Base-by-base conservation (phyloP, 2,888 invertebrate genomes). In the Lepidocyrtoides sp. region DNA sequence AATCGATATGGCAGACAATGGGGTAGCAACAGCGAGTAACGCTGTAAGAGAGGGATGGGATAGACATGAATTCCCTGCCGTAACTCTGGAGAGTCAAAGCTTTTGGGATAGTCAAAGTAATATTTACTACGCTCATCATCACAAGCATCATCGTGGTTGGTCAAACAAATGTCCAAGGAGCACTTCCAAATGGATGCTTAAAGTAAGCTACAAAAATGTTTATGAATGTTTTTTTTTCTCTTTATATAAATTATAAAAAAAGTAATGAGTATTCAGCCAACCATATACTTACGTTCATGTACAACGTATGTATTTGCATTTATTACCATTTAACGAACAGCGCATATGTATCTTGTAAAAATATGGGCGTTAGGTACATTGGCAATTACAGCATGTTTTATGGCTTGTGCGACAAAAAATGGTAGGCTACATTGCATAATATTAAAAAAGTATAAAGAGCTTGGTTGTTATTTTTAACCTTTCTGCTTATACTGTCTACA, bases 41-140 rank as follows among this genome's bases (percentile, higher is more conserved):
- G 60, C 36, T 3, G 48, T 63, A 36, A 81, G 72, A 26, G 89
- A 89, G 29, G 89, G 89, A 26, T 89, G 89, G 89, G 89, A 89
- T 89, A 14, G 89, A 36, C 89, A 89, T 63, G 89, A 89, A 63
- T 89, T 89, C 32, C 89, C 89, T 41, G 75, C 89, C 17, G 89
- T 89, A 29, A 63, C 89, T 44, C 23, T 89, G 57, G 89, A 89
- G 51, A 89, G 89, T n/a, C 89, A 57, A 51, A 63, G 32, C 20
- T 83, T 83, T 48, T 89, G 89, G 89, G 89, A 89, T n/a, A 75
- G 23, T 36, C 48, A 72, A 7, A 41, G 54, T 14, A 57, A 69
- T 57, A 36, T 48, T 20, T 44, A 82, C 23, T 57, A 44, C 8
- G 32, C 60, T 60, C 23, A 41, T 36, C 51, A 60, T 36, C 57